These are phyloP conservation scores for Leptobrachium ailaonicum DNA, from an alignment of 2,113 vertebrate genomes.

Conservation along the genomic window DNA sequence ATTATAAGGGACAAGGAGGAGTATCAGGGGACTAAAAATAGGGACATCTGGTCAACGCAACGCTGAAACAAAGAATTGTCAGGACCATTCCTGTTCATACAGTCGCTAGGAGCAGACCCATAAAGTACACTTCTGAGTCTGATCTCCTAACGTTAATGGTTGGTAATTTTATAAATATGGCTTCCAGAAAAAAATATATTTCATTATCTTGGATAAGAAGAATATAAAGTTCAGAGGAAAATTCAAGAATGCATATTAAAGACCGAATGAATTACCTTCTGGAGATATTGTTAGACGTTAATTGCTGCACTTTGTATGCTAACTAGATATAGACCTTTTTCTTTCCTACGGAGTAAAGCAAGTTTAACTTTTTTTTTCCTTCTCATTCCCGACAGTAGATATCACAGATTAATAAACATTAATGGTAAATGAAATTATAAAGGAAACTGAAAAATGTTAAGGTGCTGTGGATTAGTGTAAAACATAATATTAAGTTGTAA, in stretches of 20 bases:
- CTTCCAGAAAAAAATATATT: conserved; percentile 36
- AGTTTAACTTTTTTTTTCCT: conserved; percentile 48
- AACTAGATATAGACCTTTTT: conserved; percentile 44
- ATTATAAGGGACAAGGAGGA: too few species aligned
- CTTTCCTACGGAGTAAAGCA: conserved; percentile 26
- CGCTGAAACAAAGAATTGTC: too few species aligned
- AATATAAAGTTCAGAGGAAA: conserved; percentile 34
- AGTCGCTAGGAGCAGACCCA: too few species aligned
- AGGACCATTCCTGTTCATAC: too few species aligned
- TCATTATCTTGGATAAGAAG: conserved; percentile 28
- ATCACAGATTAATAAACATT: conserved; percentile 46
- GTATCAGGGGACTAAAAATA: too few species aligned
- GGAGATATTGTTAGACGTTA: conserved; percentile 42
- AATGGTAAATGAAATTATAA: conserved; percentile 48
- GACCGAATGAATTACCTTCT: conserved; percentile 43
- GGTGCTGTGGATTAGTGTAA: conserved; percentile 39
- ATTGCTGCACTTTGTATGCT: conserved; percentile 49
- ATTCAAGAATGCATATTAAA: conserved; percentile 33
- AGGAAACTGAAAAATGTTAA: conserved; percentile 44
- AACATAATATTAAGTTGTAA: conserved; percentile 44
- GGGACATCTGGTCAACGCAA: too few species aligned
- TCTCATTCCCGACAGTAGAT: conserved; percentile 35
- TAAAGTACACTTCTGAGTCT: not conserved
- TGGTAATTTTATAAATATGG: conserved; percentile 30
- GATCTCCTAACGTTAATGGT: conserved; percentile 12